Percentiles rank a stretch among this genome's conserved stretches.
phyloP scores from a whole-genome alignment of 2,888 invertebrate genomes.

The Beris morrisii region DNA sequence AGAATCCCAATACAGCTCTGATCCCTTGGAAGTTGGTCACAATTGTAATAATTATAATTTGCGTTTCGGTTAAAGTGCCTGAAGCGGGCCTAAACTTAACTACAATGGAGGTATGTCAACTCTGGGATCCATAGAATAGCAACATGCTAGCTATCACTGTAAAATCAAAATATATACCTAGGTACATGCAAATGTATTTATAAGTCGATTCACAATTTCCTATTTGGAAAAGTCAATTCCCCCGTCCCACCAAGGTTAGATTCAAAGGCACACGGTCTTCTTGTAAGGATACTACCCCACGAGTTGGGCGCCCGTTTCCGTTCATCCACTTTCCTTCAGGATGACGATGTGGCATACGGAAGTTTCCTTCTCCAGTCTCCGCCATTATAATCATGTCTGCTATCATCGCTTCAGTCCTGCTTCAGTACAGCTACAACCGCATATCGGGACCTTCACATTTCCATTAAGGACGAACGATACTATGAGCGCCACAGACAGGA shows the following conservation, averaged over 20 bases:
- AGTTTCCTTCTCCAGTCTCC: slow-evolving; percentile 21
- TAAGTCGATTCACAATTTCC: slow-evolving; percentile 3
- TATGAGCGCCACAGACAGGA: slow-evolving; percentile 41
- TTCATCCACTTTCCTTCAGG: slow-evolving; percentile 35
- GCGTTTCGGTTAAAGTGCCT: too few relatives aligned
- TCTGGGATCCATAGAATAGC: too few relatives aligned
- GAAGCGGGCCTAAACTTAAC: too few relatives aligned
- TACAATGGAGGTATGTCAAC: too few relatives aligned
- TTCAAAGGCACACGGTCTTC: not conserved
- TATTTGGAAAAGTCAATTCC: slow-evolving; percentile 23
- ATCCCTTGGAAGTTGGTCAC: too few relatives aligned
- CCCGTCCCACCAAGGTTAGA: not conserved
- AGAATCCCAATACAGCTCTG: too few relatives aligned
- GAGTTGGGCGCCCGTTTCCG: slow-evolving; percentile 36
- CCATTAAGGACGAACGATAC: slow-evolving; percentile 13
- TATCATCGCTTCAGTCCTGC: slow-evolving; percentile 7
- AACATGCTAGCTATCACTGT: too few relatives aligned
- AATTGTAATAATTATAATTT: too few relatives aligned
- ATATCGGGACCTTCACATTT: slow-evolving; percentile 19
- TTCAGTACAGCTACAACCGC: slow-evolving; percentile 3
- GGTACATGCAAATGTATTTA: too few relatives aligned
- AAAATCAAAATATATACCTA: too few relatives aligned
- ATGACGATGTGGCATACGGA: slow-evolving; percentile 13
- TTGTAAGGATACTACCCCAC: slow-evolving; percentile 15
- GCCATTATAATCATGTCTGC: slow-evolving; percentile 16